Evolutionary conservation across 2,113 vertebrate genomes (phyloP), one percentile per base, ranked within the genome.

Genomic region (Oreocharis arfaki): DNA sequence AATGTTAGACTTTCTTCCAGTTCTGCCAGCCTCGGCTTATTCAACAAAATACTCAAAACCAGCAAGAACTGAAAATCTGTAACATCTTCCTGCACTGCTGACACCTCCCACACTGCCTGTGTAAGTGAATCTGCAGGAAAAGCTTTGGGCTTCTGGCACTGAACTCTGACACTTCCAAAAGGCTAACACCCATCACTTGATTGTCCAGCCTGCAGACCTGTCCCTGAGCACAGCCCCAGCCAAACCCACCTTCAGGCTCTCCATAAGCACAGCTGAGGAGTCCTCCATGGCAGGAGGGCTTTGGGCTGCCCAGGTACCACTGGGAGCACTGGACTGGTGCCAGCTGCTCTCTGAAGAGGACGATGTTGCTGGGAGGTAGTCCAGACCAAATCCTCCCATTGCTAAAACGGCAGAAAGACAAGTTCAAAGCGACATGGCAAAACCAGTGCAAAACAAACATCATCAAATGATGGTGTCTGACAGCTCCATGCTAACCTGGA

Each of bases 211-310:
- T 52, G 19, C 0, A 56, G 27, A 52, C 21, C 76, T 1, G 0
- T 7, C 59, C 16, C 68, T 6, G 28, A 63, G 70, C 74, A 55
- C 15, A 21, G 50, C 15, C 59, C 23, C 71, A 55, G 44, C 7
- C 68, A 52, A 84, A 86, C 81, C 3, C 93, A 99, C 99, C 99
- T 99, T 99, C 83, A 99, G 98, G 96, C 99, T 99, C 97, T 99
- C 99, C 69, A 99, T 99, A 95, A 99, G 98, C 93, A 99, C 99
- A 27, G 98, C 98, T 74, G 99, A 99, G 15, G 99, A 99, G 79
- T 99, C 99, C 94, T 99, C 99, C 98, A 99, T 98, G 4, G 98
- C 96, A 0, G 91, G 85, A 77, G 98, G 98, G 74, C 99, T 98
- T 89, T 99, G 99, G 84, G 98, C 98, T 96, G 99, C 97, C 99